Conservation (phyloP, 2,113 vertebrate species). For the Noturus placidus region DNA sequence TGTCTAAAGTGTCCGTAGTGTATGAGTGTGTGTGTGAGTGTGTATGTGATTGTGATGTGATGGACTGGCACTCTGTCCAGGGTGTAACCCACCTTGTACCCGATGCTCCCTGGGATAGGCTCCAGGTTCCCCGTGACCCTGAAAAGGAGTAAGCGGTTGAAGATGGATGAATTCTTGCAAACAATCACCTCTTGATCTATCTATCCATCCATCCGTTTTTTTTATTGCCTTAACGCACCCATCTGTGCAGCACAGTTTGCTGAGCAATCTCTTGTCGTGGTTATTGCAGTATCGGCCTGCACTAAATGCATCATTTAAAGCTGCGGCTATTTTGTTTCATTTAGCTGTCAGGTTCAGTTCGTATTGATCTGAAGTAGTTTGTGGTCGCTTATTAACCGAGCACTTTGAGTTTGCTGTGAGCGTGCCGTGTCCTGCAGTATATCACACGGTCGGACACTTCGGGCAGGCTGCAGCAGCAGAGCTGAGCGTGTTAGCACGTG, state of each 20-base stretch:
- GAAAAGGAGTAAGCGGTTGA: too few species aligned
- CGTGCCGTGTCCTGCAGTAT: neutral
- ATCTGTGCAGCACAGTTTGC: conserved; percentile 25
- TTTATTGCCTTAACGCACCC: conserved; percentile 1
- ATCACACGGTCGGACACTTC: neutral
- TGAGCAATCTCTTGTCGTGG: conserved; percentile 7
- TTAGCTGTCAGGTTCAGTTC: conserved; percentile 27
- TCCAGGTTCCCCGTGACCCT: too few species aligned
- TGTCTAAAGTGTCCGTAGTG: too few species aligned
- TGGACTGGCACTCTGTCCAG: too few species aligned
- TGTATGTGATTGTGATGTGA: too few species aligned
- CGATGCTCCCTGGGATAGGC: too few species aligned
- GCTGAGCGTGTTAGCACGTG: neutral
- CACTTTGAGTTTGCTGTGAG: neutral
- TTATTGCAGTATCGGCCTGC: conserved; percentile 1
- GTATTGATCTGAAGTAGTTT: conserved; percentile 1
- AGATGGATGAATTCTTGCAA: neutral
- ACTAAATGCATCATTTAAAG: conserved; percentile 5
- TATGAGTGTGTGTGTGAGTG: too few species aligned
- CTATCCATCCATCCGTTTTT: conserved; percentile 31
- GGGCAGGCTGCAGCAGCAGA: neutral
- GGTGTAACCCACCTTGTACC: too few species aligned
- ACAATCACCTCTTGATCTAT: conserved; percentile 10
- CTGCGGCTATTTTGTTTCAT: conserved; percentile 23
- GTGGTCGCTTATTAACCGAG: neutral